phyloP scores from a whole-genome alignment of 2,113 vertebrate species.

The Erpornis zantholeuca region DNA sequence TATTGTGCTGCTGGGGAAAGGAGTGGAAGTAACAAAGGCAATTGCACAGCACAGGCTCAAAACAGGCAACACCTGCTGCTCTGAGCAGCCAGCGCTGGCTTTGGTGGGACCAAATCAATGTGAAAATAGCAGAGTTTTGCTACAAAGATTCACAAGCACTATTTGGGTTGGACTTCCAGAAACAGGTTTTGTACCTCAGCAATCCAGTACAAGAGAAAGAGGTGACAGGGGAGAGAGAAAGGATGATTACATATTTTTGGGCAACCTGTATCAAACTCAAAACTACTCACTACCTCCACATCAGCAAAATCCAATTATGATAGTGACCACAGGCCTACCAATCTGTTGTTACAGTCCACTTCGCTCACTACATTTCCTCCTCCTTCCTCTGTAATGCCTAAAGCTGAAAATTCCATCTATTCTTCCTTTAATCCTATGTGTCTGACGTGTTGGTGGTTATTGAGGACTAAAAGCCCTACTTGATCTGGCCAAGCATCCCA shows the following conservation, averaged over 20 bases:
- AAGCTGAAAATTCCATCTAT: neutral
- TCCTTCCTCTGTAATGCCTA: neutral
- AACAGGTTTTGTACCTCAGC: neutral
- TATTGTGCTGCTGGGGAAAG: neutral
- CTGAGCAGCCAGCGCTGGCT: neutral
- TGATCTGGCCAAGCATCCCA: neutral
- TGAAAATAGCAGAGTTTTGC: neutral
- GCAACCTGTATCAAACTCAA: neutral
- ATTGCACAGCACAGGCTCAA: neutral
- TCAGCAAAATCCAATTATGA: neutral
- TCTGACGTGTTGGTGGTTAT: neutral
- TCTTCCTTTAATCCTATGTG: neutral
- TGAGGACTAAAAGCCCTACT: neutral
- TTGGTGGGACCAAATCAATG: fast-evolving
- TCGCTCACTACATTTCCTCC: neutral
- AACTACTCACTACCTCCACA: neutral
- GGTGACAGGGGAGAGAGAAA: neutral
- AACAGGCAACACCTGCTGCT: neutral
- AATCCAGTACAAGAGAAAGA: neutral
- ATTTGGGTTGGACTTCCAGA: neutral
- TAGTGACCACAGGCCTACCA: neutral
- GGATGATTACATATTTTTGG: fast-evolving
- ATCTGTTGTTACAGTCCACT: neutral
- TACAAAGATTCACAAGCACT: neutral
- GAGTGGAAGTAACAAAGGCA: neutral